Conservation (phyloP, 2,888 invertebrate genomes). For the Ichneumoninae sp. region DNA sequence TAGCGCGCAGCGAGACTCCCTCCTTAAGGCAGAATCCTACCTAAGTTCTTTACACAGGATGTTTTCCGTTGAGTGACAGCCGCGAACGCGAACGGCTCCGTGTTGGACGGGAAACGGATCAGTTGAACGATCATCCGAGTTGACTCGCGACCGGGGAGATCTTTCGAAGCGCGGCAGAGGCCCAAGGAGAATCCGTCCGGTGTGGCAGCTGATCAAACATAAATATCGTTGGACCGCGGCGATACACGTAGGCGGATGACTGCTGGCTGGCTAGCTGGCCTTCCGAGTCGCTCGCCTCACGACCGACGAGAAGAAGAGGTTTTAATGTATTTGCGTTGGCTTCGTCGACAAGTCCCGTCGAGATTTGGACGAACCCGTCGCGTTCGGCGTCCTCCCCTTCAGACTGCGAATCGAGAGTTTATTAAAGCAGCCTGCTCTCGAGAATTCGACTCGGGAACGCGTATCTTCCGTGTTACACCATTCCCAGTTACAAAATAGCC, state of each 20-base stretch:
- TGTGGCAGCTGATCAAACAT: conserved; percentile 81
- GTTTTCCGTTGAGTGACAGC: background rate
- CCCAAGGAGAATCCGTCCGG: conserved; percentile 59
- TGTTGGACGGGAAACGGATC: conserved; percentile 1
- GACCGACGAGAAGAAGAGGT: conserved; percentile 36
- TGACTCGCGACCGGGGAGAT: background rate
- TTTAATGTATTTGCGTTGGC: conserved; percentile 80
- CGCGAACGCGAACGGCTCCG: conserved; percentile 7
- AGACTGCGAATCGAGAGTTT: conserved; percentile 51
- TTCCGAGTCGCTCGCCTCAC: conserved; percentile 26
- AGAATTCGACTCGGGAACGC: background rate
- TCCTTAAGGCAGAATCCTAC: background rate
- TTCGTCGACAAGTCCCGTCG: conserved; percentile 57
- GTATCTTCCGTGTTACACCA: conserved; percentile 6
- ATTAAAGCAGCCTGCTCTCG: conserved; percentile 23
- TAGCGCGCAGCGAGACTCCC: too few species aligned
- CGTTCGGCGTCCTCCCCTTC: conserved; percentile 42
- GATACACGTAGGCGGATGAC: conserved; percentile 65
- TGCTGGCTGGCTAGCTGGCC: conserved; percentile 12
- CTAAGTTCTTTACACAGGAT: background rate
- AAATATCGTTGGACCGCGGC: conserved; percentile 74
- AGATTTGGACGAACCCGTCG: conserved; percentile 19
- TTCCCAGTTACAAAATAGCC: conserved; percentile 8
- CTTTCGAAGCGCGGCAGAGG: conserved; percentile 2
- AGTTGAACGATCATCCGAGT: conserved; percentile 18